Evolutionary conservation across 2,888 invertebrate species (phyloP), one percentile per base, ranked within the genome.

Genomic region (Drosophila meridiana): DNA sequence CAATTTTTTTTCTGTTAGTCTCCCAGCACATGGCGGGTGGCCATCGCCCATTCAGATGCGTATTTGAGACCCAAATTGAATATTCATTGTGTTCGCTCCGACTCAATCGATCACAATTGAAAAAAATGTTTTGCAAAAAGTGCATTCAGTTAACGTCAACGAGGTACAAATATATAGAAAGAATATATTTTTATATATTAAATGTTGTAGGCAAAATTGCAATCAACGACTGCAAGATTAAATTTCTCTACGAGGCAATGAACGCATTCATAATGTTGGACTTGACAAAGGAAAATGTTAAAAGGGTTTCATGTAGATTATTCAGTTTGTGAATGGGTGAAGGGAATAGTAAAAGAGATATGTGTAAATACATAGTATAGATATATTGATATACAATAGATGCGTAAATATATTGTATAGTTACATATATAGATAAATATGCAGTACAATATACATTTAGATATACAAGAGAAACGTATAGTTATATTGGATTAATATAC

Each of bases 51-150:
- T 76, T 72, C 61, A 38, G 34, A 50, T 65, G 34, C 53, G 52
- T 58, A 32, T 56, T 77, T 38, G 8, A 48, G 45, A 43, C 20
- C 30, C 30, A 34, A 55, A 69, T 70, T 59, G 56, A 52, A 66
- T 42, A 61, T 48, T 78, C 67, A 59, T 57, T 40, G 34, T 58
- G 47, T 56, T 36, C 56, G 38, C 56, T 11, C 34, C 30, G 40
- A 38, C 52, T 45, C 43, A 65, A 55, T 69, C 70, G 62, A 52
- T 57, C 36, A 58, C 53, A 61, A 64, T 52, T 5, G 34, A 36
- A 52, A 77, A 77, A 73, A n/a, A 13, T 28, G 68, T 66, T 57
- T 63, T 57, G 68, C 30, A 47, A 48, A 63, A 61, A 74, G 71
- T 71, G 52, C 53, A 48, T 53, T 40, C 42, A 9, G 11, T 9